phyloP scores from a whole-genome alignment of 2,113 vertebrate species.

The Dryoscopus gambensis region DNA sequence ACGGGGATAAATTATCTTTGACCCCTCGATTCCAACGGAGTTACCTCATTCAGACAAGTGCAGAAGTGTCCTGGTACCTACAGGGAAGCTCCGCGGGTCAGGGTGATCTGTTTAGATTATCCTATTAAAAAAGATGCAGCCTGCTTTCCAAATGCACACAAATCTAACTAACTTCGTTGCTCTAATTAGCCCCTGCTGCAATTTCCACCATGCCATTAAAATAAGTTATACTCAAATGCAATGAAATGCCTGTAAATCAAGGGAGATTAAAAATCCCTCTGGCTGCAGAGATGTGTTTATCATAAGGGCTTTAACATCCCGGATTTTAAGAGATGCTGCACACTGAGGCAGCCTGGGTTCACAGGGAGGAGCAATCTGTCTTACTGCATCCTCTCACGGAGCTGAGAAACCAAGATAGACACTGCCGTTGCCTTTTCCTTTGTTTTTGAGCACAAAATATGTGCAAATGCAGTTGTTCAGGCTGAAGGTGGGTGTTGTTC shows the following conservation, averaged over 20 bases:
- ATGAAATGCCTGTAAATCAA: slow-evolving; percentile 65
- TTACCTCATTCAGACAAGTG: not conserved
- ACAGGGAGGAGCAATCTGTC: not conserved
- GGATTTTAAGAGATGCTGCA: not conserved
- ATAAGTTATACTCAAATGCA: slow-evolving; percentile 16
- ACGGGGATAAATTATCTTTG: not conserved
- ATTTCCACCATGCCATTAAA: slow-evolving; percentile 42
- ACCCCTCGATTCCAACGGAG: not conserved
- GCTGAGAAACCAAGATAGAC: not conserved
- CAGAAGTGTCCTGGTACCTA: not conserved
- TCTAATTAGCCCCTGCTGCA: slow-evolving; percentile 42
- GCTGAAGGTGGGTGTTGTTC: not conserved
- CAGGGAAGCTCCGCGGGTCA: not conserved
- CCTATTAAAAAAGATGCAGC: slow-evolving; percentile 18
- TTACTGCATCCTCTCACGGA: not conserved
- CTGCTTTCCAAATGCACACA: slow-evolving; percentile 17
- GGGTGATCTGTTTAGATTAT: slow-evolving; percentile 16
- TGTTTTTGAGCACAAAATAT: not conserved
- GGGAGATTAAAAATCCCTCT: slow-evolving; percentile 52
- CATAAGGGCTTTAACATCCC: not conserved
- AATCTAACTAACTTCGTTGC: slow-evolving; percentile 6
- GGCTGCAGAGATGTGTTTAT: slow-evolving; percentile 38
- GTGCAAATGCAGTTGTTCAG: not conserved
- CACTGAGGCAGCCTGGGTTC: not conserved
- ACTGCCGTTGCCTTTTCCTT: not conserved